Evolutionary conservation across 2,113 vertebrate species (phyloP).

Genomic region (Larimichthys polyactis): DNA sequence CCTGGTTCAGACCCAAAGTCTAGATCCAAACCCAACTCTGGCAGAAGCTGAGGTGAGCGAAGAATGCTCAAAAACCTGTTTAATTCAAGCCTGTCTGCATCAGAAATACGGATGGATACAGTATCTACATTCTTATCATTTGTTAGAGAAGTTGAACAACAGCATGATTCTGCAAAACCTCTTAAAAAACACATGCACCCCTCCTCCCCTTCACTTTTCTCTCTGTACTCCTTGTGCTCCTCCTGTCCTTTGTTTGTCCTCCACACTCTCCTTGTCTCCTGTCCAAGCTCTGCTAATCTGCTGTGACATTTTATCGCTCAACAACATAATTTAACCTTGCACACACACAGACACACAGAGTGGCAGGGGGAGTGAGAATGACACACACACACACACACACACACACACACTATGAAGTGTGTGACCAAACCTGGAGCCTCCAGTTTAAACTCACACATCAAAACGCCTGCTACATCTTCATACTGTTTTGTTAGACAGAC

Average conservation of each 20-base stretch:
- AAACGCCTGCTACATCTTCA: not conserved
- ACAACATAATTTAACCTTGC: constrained; percentile 35
- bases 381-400: not conserved
- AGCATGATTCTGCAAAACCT: not conserved
- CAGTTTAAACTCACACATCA: constrained; percentile 14
- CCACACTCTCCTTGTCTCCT: constrained; percentile 13
- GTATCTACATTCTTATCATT: not conserved
- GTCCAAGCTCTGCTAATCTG: constrained; percentile 15
- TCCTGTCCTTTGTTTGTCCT: constrained; percentile 5
- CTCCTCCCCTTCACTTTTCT: not conserved
- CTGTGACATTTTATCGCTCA: constrained; percentile 41
- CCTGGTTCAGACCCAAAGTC: not conserved
- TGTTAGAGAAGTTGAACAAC: not conserved
- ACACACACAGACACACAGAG: not conserved
- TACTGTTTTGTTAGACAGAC: not conserved
- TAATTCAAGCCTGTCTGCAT: not conserved
- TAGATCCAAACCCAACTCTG: not conserved
- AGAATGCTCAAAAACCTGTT: not conserved
- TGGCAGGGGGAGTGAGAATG: not conserved
- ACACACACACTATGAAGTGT: constrained; percentile 6
- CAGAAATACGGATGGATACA: not conserved
- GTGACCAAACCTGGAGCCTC: not conserved
- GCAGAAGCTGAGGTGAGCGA: not conserved
- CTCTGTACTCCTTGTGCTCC: not conserved
- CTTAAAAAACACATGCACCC: not conserved